Percentiles rank a stretch among this genome's conserved stretches.
Conservation (phyloP, 2,113 vertebrate species). For the Cnemophilus loriae region DNA sequence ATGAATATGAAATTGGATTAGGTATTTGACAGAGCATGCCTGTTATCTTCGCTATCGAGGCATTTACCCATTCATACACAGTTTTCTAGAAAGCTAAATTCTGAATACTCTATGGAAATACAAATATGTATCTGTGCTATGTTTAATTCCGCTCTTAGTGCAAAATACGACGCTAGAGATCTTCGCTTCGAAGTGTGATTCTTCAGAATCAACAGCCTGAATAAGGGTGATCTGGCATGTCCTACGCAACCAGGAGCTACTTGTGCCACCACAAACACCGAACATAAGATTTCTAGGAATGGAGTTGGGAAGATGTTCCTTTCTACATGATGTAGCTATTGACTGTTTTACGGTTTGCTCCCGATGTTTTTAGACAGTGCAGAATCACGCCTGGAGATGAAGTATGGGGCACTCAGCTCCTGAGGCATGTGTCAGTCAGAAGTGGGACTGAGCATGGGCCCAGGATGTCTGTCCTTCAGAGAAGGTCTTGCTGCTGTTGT, state of each 20-base stretch:
- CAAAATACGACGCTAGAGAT: background rate
- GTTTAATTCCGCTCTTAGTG: background rate
- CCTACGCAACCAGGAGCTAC: background rate
- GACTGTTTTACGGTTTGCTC: background rate
- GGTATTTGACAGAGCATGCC: background rate
- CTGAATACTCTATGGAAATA: background rate
- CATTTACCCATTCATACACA: background rate
- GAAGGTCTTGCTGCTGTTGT: background rate
- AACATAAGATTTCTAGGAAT: background rate
- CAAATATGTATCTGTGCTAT: background rate
- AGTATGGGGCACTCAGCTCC: background rate
- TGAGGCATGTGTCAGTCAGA: background rate
- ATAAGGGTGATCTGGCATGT: background rate
- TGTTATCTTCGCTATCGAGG: background rate
- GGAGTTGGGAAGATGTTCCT: background rate
- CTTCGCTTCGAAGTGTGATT: background rate
- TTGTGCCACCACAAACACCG: background rate
- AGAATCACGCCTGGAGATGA: background rate
- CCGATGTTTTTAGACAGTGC: background rate
- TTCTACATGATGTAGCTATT: background rate
- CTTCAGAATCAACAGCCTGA: background rate
- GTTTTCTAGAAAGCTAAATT: background rate
- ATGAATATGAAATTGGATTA: background rate
- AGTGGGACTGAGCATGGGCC: fast-evolving
- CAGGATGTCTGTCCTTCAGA: background rate